Percentiles rank a stretch among this genome's conserved stretches.
phyloP scores from a whole-genome alignment of 53 echinoderm and acorn worm genomes.

The Temnopleurus reevesii region DNA sequence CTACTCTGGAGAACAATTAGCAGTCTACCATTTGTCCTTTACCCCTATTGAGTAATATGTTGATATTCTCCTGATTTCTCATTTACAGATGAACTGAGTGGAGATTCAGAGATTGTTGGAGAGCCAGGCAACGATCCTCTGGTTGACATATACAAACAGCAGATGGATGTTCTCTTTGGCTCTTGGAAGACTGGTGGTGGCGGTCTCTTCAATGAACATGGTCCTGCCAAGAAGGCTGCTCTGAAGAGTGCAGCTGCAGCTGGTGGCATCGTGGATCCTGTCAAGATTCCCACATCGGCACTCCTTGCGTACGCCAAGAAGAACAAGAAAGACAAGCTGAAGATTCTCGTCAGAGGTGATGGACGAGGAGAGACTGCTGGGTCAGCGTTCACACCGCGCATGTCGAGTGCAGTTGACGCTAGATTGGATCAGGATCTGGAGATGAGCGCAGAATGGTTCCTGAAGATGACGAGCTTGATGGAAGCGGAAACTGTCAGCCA shows the following conservation, averaged over 20 bases:
- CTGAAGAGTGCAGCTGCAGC: background rate
- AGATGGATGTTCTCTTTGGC: conserved; percentile 57
- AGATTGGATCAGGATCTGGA: conserved; percentile 92
- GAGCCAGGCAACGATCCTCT: conserved; percentile 33
- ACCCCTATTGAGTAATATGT: too few species aligned
- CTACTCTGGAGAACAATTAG: too few species aligned
- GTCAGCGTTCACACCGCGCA: conserved; percentile 70
- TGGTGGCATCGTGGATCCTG: conserved; percentile 44
- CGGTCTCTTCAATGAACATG: background rate
- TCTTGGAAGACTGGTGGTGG: conserved; percentile 48
- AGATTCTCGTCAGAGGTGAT: conserved; percentile 45
- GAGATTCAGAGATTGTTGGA: conserved; percentile 15
- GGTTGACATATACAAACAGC: conserved; percentile 42
- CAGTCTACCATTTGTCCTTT: too few species aligned
- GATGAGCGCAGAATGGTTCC: conserved; percentile 93
- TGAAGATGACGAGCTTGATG: conserved; percentile 71
- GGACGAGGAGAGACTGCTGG: conserved; percentile 44
- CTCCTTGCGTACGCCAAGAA: conserved; percentile 51
- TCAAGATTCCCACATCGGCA: conserved; percentile 22
- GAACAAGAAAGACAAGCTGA: conserved; percentile 47
- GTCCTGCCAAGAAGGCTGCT: conserved; percentile 15
- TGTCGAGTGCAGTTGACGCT: conserved; percentile 95
- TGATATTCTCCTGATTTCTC: too few species aligned
- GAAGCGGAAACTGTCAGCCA: conserved; percentile 62
- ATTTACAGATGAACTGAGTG: conserved; percentile 51